A percentile compares a stretch with the other conserved stretches of the same genome.
Evolutionary conservation across 2,797 vertebrate species (phyloP).

Genomic region (Sphenodon punctatus): DNA sequence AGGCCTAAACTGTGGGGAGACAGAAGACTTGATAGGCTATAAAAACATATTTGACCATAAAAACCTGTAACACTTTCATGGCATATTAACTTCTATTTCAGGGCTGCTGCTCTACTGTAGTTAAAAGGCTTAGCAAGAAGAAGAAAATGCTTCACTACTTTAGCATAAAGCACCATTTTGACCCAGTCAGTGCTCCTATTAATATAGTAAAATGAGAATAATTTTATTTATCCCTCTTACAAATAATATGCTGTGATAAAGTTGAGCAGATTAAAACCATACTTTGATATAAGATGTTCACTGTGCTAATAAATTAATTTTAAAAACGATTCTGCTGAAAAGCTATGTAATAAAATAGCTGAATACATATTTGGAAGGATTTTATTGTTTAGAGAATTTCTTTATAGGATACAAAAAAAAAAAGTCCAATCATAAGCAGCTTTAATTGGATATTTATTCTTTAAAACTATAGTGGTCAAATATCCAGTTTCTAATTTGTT

Average conservation of each 20-base stretch:
- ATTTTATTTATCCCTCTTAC: too few species aligned
- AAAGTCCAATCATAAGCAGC: fast-evolving
- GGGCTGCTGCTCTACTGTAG: neutral
- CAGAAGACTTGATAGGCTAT: neutral
- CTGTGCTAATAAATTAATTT: too few species aligned
- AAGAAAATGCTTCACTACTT: neutral
- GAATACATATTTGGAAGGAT: neutral
- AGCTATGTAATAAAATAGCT: too few species aligned
- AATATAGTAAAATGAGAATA: neutral
- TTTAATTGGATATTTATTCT: slow-evolving; percentile 35
- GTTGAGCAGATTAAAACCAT: too few species aligned
- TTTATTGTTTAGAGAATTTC: neutral
- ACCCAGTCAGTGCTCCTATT: neutral
- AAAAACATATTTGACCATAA: neutral
- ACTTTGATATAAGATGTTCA: too few species aligned
- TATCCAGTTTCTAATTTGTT: slow-evolving; percentile 3
- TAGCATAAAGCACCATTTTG: neutral
- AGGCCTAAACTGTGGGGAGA: neutral
- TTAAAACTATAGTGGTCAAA: slow-evolving; percentile 51
- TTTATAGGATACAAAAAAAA: neutral
- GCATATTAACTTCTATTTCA: neutral
- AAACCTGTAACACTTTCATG: neutral
- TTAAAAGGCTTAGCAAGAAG: neutral
- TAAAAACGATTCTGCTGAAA: too few species aligned
- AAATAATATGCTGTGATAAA: too few species aligned